Base-by-base conservation (phyloP, 1,140 invertebrate species). In the Yoshiicerus persimilis region DNA sequence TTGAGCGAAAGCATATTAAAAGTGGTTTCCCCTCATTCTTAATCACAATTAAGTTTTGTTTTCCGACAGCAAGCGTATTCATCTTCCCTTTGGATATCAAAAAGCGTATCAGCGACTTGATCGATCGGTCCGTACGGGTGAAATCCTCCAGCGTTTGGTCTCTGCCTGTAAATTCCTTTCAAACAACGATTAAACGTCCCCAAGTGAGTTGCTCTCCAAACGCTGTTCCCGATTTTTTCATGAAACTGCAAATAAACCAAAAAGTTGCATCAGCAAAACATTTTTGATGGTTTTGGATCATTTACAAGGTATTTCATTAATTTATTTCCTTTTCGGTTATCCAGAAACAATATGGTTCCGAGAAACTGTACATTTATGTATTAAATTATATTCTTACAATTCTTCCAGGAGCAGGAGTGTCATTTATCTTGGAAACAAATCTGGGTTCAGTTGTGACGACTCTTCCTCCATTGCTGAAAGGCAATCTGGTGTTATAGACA, bases 111-210 rank as follows among this genome's bases (percentile, higher is more conserved):
- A 4, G 39, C 86, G 6, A 84, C 25, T 20, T 80, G 23, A 32
- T 89, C 84, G 1, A 90, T 27, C 11, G 86, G 80, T 34, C 88
- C 87, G 20, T 56, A n/a, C 0, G 88, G 66, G 41, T 84, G 87
- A 70, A 85, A 90, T 27, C 90, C 90, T 9, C 90, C 90, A 20
- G 88, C 47, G 27, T 27, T 86, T 16, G 90, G 90, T 30, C 80
- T 27, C 25, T 86, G 64, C 3, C 34, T 75, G 25, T 87, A 87
- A 38, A 89, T 56, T 1, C 88, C 88, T 38, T 89, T 90, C 10
- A 90, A 66, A 16, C 84, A 80, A 25, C 41, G 41, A 62, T 90
- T 90, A 64, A 87, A 89, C 23, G 90, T 90, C 5, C 88, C 90
- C 62, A 90, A 39, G 62, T 89, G 88, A 20, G 87, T 84, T 2